Conservation (phyloP, 2,797 vertebrate species). For the Galagoides demidoff region DNA sequence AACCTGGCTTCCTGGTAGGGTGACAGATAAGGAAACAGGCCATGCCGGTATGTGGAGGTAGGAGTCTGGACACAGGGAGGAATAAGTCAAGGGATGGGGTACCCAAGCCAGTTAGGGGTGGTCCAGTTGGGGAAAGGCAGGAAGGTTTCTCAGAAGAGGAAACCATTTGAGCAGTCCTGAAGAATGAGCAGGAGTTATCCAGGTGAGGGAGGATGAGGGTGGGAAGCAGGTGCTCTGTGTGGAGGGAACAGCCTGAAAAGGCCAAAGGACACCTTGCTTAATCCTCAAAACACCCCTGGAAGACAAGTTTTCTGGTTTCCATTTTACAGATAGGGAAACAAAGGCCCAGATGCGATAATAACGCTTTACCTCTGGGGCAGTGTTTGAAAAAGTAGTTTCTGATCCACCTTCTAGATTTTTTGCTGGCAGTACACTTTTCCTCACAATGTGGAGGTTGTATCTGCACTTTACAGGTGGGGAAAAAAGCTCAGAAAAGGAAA, state of each 20-base stretch:
- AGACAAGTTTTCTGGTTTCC: background rate
- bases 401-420: background rate
- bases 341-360: background rate
- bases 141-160: background rate
- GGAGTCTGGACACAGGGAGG: background rate
- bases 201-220: background rate
- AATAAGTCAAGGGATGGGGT: background rate
- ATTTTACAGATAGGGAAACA: background rate
- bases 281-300: background rate
- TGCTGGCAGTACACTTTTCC: background rate
- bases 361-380: background rate
- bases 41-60: background rate
- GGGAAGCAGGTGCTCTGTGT: background rate
- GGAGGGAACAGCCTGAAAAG: background rate
- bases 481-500: constrained; percentile 1
- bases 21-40: background rate
- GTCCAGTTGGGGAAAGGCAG: background rate
- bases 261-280: background rate
- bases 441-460: background rate
- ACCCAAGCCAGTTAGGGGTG: background rate
- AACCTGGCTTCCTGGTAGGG: background rate
- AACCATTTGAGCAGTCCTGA: background rate
- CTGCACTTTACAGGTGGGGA: background rate
- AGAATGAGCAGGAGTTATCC: background rate
- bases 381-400: background rate